phyloP scores from a whole-genome alignment of 1,140 invertebrate genomes.

The Aphidius ervi region DNA sequence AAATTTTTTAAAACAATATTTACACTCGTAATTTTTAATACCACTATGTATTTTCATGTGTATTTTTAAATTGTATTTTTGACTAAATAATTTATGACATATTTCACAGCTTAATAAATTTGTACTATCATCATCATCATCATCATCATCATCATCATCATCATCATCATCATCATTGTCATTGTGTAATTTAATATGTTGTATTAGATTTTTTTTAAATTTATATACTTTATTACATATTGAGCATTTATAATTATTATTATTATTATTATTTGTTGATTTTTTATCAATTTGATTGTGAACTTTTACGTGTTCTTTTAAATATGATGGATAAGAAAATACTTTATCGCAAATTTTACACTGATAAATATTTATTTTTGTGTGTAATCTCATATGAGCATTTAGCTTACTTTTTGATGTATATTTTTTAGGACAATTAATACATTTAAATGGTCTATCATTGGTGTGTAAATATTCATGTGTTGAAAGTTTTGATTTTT shows the following conservation, averaged over 20 bases:
- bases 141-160: slow-evolving; percentile 19
- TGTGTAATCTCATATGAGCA: slow-evolving; percentile 47
- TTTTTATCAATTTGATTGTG: slow-evolving; percentile 30
- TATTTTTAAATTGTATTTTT: slow-evolving; percentile 44
- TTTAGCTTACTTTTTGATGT: slow-evolving; percentile 47
- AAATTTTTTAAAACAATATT: slow-evolving; percentile 54
- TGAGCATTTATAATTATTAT: slow-evolving; percentile 37
- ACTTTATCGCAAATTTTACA: slow-evolving; percentile 49
- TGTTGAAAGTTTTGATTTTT: slow-evolving; percentile 48
- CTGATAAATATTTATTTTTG: slow-evolving; percentile 41
- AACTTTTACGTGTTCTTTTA: slow-evolving; percentile 44
- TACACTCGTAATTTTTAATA: slow-evolving; percentile 49
- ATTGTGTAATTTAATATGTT: slow-evolving; percentile 44
- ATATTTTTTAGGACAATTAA: slow-evolving; percentile 43
- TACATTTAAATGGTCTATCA: slow-evolving; percentile 43
- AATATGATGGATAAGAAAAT: slow-evolving; percentile 49
- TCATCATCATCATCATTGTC: too few relatives aligned
- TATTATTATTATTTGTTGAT: background rate
- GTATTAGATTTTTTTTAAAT: slow-evolving; percentile 41
- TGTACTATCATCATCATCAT: too few relatives aligned
- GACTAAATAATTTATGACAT: slow-evolving; percentile 52
- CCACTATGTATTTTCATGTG: slow-evolving; percentile 44
- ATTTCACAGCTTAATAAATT: slow-evolving; percentile 43
- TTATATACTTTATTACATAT: slow-evolving; percentile 43
- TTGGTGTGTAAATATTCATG: slow-evolving; percentile 45